phyloP scores from a whole-genome alignment of 2,888 invertebrate species.

The Drosophila trichaetosa region DNA sequence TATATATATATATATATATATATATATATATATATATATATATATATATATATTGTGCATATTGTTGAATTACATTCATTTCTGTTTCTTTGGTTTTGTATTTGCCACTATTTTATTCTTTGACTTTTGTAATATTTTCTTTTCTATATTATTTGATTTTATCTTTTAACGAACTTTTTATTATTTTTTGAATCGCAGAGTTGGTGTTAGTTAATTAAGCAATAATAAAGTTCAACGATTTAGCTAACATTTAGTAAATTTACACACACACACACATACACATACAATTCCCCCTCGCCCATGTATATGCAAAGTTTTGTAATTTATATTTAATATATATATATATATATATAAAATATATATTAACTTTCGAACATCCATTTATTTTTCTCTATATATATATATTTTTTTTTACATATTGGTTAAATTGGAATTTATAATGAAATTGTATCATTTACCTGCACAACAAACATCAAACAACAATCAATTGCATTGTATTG shows the following conservation, averaged over 20 bases:
- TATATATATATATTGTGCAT: conserved; percentile 11
- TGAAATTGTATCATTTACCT: conserved; percentile 29
- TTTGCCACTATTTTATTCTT: neutral
- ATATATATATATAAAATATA: neutral
- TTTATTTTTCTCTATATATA: conserved; percentile 28
- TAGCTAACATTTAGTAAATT: conserved; percentile 54
- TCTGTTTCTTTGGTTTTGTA: conserved; percentile 5
- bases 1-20: conserved; percentile 4
- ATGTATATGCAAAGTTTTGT: conserved; percentile 42
- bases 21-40: too few species aligned
- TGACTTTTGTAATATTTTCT: conserved; percentile 33
- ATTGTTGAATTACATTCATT: conserved; percentile 22
- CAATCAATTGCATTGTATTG: conserved; percentile 38
- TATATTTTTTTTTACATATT: conserved; percentile 36
- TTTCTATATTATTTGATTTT: conserved; percentile 16
- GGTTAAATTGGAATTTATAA: conserved; percentile 63
- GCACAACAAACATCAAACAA: conserved; percentile 35
- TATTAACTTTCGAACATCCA: conserved; percentile 12
- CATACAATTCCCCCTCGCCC: conserved; percentile 1
- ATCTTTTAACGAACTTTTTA: neutral
- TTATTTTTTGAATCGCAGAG: conserved; percentile 9
- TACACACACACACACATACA: conserved; percentile 18
- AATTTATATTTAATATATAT: conserved; percentile 46
- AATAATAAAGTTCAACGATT: conserved; percentile 16
- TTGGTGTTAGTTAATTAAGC: conserved; percentile 56